These are phyloP conservation scores for Steinernema feltiae DNA, from an alignment of 1,140 invertebrate species.

Conservation along the genomic window DNA sequence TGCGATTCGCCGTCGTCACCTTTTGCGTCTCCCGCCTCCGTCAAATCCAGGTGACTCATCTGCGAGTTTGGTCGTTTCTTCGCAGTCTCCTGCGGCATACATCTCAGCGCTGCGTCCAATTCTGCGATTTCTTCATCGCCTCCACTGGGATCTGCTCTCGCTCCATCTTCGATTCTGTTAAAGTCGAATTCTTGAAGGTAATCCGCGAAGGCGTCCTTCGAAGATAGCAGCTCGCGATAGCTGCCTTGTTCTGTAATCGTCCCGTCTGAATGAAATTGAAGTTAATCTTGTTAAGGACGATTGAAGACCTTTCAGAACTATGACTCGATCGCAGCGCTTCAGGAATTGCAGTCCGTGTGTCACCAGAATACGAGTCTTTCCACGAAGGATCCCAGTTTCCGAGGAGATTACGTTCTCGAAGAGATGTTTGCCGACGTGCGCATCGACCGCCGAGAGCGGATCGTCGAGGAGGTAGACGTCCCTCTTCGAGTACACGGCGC, in stretches of 20 bases:
- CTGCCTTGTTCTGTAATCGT: slow-evolving; percentile 9
- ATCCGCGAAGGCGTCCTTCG: slow-evolving; percentile 28
- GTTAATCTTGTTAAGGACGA: slow-evolving; percentile 34
- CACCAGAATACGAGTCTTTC: slow-evolving; percentile 59
- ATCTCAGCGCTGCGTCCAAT: too few species aligned
- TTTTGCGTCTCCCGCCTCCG: too few species aligned
- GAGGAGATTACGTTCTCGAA: slow-evolving; percentile 60
- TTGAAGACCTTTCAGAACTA: slow-evolving; percentile 57
- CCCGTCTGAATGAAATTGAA: slow-evolving; percentile 35
- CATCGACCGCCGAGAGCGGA: slow-evolving; percentile 61
- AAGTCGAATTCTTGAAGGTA: slow-evolving; percentile 20
- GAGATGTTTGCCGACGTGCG: slow-evolving; percentile 61
- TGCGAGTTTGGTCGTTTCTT: too few species aligned
- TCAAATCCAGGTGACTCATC: too few species aligned
- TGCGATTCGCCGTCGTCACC: too few species aligned
- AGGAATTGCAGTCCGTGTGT: slow-evolving; percentile 60
- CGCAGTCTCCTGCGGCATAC: too few species aligned
- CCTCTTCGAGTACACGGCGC: slow-evolving; percentile 63
- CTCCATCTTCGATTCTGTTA: too few species aligned
- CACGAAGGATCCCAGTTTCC: slow-evolving; percentile 43
- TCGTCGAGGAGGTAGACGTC: slow-evolving; percentile 64
- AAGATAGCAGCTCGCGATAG: neutral
- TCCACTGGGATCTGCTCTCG: too few species aligned
- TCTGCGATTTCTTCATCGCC: too few species aligned
- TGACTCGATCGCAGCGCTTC: slow-evolving; percentile 64